Evolutionary conservation across 2,797 vertebrate genomes (phyloP).

Genomic region (Eurystomus glaucurus): DNA sequence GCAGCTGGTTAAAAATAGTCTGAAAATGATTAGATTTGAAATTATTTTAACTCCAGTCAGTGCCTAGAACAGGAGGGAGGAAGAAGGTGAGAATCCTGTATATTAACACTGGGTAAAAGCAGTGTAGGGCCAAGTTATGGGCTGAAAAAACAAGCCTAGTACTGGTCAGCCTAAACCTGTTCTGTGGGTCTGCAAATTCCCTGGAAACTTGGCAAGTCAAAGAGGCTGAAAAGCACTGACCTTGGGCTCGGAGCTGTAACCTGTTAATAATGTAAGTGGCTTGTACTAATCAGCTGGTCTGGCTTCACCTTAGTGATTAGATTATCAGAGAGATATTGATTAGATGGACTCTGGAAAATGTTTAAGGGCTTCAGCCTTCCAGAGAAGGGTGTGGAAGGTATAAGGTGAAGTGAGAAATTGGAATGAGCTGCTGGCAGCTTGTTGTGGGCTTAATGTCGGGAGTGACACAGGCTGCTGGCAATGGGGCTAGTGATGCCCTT

Average conservation of each 20-base stretch:
- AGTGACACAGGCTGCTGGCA: background rate
- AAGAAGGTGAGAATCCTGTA: background rate
- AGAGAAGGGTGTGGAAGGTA: background rate
- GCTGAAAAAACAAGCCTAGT: background rate
- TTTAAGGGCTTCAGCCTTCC: background rate
- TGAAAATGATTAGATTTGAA: background rate
- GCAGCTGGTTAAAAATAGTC: background rate
- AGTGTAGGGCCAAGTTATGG: background rate
- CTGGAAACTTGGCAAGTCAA: background rate
- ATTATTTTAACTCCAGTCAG: background rate
- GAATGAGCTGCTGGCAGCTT: background rate
- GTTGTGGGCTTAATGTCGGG: background rate
- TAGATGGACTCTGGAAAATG: background rate
- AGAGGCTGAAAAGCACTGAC: background rate
- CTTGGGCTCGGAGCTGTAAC: background rate
- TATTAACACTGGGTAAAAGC: background rate
- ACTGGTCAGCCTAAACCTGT: background rate
- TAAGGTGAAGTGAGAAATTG: background rate
- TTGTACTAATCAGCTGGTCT: background rate
- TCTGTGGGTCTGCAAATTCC: background rate
- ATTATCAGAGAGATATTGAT: background rate
- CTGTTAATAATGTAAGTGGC: background rate
- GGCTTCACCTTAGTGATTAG: background rate
- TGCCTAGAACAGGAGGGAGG: background rate
- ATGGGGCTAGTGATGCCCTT: rapidly evolving